These are phyloP conservation scores for Aegypius monachus DNA, from an alignment of 2,113 vertebrate species.

Conservation along the genomic window DNA sequence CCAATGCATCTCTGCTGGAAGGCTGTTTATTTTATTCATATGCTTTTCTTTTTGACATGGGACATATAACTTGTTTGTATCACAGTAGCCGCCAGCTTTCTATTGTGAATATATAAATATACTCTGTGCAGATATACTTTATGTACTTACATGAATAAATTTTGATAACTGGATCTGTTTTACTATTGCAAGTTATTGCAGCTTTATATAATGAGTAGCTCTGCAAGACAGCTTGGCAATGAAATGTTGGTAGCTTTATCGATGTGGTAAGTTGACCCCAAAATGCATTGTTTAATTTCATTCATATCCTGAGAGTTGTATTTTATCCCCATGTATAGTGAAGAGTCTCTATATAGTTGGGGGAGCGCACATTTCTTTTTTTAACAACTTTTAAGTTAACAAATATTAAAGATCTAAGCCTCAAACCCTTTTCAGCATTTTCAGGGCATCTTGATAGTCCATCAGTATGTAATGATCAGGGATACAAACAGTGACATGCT, in stretches of 20 bases:
- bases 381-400: neutral
- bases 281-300: neutral
- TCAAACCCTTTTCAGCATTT: neutral
- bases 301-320: neutral
- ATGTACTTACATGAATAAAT: neutral
- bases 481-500: neutral
- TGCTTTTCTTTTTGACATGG: neutral
- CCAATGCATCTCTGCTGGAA: neutral
- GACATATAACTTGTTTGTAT: neutral
- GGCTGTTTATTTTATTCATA: neutral
- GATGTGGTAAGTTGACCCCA: neutral
- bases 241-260: neutral
- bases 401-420: neutral
- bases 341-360: neutral
- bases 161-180: neutral
- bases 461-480: neutral
- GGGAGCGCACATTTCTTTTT: fast-evolving
- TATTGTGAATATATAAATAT: neutral
- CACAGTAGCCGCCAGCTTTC: neutral
- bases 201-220: neutral
- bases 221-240: neutral
- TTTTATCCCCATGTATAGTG: neutral
- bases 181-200: neutral
- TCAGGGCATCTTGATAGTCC: neutral
- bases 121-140: neutral